Conservation (phyloP, 1,140 invertebrate species). For the Drosophila pallidifrons region DNA sequence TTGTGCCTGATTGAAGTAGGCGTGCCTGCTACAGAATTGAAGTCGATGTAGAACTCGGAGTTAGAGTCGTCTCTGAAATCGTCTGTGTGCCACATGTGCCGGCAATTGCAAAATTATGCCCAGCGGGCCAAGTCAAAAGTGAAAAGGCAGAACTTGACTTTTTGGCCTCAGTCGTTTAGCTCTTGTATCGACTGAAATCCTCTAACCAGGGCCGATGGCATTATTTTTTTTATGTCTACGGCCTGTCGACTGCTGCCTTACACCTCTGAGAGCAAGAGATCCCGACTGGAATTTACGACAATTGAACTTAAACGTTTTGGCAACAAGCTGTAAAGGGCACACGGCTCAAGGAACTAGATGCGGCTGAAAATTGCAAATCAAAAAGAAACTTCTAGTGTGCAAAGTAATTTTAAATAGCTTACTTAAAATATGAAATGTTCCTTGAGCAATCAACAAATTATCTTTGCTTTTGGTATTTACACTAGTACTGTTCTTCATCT, state of each 20-base stretch:
- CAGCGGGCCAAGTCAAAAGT: conserved; percentile 58
- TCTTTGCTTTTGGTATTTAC: too few species aligned
- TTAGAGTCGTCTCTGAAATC: background rate
- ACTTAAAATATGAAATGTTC: background rate
- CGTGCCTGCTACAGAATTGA: conserved; percentile 43
- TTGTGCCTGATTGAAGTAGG: conserved; percentile 68
- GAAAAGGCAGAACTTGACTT: conserved; percentile 65
- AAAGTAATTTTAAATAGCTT: background rate
- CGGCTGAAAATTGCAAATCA: background rate
- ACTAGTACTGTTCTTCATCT: too few species aligned
- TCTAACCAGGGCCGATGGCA: conserved; percentile 22
- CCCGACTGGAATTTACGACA: conserved; percentile 63
- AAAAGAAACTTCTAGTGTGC: background rate
- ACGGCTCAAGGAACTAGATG: background rate
- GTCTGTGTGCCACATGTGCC: conserved; percentile 64
- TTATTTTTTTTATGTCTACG: conserved; percentile 68
- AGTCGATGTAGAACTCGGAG: conserved; percentile 18
- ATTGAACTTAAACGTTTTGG: conserved; percentile 71
- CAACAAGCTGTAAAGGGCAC: conserved; percentile 4
- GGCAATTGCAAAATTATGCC: conserved; percentile 77
- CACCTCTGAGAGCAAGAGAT: conserved; percentile 33
- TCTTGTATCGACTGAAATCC: conserved; percentile 30
- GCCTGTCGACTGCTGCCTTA: conserved; percentile 36
- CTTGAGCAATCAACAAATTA: too few species aligned
- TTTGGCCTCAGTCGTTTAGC: conserved; percentile 57